Conservation (phyloP, 1,140 invertebrate genomes). For the Steinernema khuongi region DNA sequence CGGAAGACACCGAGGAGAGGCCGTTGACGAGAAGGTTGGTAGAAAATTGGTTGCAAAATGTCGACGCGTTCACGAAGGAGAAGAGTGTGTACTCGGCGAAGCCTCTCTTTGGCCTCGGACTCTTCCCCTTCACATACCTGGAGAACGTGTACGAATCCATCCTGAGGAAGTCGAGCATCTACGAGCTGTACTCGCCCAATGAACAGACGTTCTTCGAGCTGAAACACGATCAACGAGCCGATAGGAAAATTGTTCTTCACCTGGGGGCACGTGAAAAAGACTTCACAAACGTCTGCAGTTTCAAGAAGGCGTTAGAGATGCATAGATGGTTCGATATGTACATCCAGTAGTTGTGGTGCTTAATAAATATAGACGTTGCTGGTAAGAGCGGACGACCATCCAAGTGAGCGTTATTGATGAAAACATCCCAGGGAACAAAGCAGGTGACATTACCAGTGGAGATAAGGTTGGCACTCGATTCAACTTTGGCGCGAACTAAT, state of each 20-base stretch:
- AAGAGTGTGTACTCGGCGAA: not conserved
- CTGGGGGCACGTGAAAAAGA: not conserved
- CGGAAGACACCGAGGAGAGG: not conserved
- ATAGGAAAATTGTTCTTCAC: not conserved
- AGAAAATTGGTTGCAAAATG: not conserved
- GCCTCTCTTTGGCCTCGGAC: not conserved
- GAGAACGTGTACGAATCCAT: not conserved
- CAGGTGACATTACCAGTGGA: too few relatives aligned
- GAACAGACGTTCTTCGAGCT: not conserved
- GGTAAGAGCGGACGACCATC: too few relatives aligned
- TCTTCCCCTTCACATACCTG: not conserved
- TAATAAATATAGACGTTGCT: not conserved
- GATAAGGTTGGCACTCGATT: too few relatives aligned
- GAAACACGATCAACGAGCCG: not conserved
- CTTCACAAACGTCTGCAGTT: not conserved
- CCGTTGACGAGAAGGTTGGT: not conserved
- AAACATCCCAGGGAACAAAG: too few relatives aligned
- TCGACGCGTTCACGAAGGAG: not conserved
- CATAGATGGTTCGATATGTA: not conserved
- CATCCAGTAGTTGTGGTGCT: not conserved
- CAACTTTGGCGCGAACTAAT: too few relatives aligned
- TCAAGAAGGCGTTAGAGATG: not conserved
- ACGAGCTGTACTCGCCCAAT: not conserved
- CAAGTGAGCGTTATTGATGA: too few relatives aligned
- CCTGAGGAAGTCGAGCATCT: not conserved